Percentiles rank a stretch among this genome's conserved stretches.
These are phyloP conservation scores for Oxyruncus cristatus DNA, from an alignment of 2,113 vertebrate species.

Conservation along the genomic window DNA sequence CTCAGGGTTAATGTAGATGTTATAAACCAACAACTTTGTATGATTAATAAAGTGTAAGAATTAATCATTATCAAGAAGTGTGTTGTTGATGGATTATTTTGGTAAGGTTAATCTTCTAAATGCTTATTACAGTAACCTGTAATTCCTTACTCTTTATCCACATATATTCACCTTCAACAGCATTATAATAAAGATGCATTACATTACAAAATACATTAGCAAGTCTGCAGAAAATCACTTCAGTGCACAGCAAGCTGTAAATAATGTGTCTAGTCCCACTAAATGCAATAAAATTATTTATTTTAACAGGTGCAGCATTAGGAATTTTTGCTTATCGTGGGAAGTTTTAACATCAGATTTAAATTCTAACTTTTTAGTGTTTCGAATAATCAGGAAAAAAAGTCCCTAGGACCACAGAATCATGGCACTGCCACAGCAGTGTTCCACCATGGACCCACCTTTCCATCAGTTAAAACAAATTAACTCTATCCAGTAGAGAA, in stretches of 20 bases:
- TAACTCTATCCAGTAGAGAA: not conserved
- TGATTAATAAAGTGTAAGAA: not conserved
- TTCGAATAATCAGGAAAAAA: not conserved
- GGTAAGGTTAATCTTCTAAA: not conserved
- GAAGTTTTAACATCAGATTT: not conserved
- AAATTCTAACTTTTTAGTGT: not conserved
- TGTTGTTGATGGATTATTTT: not conserved
- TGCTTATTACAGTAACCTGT: not conserved
- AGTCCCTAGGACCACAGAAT: not conserved
- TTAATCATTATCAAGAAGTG: not conserved
- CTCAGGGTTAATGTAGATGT: not conserved
- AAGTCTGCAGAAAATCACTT: not conserved
- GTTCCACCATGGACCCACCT: not conserved
- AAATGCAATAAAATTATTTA: not conserved
- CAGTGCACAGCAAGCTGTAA: not conserved
- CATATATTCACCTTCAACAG: not conserved
- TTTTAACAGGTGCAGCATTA: not conserved
- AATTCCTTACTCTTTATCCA: not conserved
- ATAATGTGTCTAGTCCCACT: not conserved
- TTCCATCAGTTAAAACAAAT: not conserved
- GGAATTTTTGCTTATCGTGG: not conserved
- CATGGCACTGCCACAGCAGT: not conserved
- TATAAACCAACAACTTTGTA: not conserved
- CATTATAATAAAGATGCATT: not conserved
- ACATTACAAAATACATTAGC: not conserved